phyloP scores from a whole-genome alignment of 2,113 vertebrate genomes.

The Tonatia bakeri region DNA sequence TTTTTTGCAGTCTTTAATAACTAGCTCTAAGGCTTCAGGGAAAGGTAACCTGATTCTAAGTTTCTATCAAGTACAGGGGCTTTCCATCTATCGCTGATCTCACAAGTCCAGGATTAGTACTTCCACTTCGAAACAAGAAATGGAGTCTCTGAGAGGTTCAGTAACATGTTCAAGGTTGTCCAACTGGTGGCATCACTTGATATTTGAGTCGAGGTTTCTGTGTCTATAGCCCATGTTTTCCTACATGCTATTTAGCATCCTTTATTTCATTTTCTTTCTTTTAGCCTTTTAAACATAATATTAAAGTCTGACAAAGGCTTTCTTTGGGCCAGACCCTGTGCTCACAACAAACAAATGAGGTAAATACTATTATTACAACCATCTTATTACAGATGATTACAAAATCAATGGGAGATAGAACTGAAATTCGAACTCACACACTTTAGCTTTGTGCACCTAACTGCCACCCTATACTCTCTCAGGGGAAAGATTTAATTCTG shows the following conservation, averaged over 20 bases:
- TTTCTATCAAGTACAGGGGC: too few species aligned
- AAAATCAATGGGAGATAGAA: background rate
- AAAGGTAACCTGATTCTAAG: background rate
- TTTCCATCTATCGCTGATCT: background rate
- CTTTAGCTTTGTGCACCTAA: background rate
- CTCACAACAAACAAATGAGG: background rate
- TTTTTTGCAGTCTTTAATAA: background rate
- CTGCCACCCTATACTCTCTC: background rate
- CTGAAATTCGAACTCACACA: background rate
- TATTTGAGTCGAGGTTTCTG: background rate
- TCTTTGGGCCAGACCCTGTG: background rate
- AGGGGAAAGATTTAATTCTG: background rate
- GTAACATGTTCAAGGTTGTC: background rate
- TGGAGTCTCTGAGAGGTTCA: fast-evolving
- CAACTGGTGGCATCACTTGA: background rate
- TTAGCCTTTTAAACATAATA: background rate
- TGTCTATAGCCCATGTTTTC: background rate
- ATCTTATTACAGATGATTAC: background rate
- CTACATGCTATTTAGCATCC: background rate
- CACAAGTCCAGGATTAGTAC: background rate
- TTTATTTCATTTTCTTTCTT: background rate
- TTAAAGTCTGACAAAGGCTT: background rate
- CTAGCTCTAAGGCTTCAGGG: background rate
- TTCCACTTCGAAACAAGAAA: background rate
- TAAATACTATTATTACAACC: background rate